A percentile compares a stretch with the other conserved stretches of the same genome.
phyloP scores from a whole-genome alignment of 1,140 invertebrate species.

The Brachionus sp. region DNA sequence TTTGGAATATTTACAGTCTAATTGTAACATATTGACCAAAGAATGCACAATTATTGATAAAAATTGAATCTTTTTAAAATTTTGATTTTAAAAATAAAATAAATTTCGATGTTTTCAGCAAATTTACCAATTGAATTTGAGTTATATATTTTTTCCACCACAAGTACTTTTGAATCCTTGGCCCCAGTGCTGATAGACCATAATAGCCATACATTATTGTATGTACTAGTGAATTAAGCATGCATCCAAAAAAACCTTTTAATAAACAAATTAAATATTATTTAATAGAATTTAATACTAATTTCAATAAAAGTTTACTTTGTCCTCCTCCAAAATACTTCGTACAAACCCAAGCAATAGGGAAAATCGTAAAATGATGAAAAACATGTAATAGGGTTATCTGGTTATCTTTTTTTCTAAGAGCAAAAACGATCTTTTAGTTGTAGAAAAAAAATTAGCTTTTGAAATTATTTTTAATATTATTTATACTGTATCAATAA shows the following conservation, averaged over 20 bases:
- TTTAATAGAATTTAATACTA: too few species aligned
- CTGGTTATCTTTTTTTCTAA: constrained; percentile 73
- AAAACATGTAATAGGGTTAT: constrained; percentile 72
- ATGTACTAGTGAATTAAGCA: constrained; percentile 72
- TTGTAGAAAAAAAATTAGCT: neutral
- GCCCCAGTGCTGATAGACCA: constrained; percentile 63
- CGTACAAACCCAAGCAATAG: constrained; percentile 50
- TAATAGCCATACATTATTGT: constrained; percentile 78
- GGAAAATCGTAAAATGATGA: constrained; percentile 64
- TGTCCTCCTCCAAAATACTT: constrained; percentile 49
- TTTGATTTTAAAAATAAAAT: neutral
- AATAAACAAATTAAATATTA: neutral
- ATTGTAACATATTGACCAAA: neutral
- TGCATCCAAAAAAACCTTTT: constrained; percentile 50
- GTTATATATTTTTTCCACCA: constrained; percentile 62
- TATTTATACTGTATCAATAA: constrained; percentile 47
- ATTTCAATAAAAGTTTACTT: neutral
- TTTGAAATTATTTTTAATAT: neutral
- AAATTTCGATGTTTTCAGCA: too few species aligned
- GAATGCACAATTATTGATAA: constrained; percentile 21
- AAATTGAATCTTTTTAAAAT: constrained; percentile 28
- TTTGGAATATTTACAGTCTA: constrained; percentile 25
- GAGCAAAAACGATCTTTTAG: constrained; percentile 52
- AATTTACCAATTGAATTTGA: constrained; percentile 52
- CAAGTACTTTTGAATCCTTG: constrained; percentile 56